These are phyloP conservation scores for Notarius lentiginosus DNA, from an alignment of 2,113 vertebrate species.

Conservation along the genomic window DNA sequence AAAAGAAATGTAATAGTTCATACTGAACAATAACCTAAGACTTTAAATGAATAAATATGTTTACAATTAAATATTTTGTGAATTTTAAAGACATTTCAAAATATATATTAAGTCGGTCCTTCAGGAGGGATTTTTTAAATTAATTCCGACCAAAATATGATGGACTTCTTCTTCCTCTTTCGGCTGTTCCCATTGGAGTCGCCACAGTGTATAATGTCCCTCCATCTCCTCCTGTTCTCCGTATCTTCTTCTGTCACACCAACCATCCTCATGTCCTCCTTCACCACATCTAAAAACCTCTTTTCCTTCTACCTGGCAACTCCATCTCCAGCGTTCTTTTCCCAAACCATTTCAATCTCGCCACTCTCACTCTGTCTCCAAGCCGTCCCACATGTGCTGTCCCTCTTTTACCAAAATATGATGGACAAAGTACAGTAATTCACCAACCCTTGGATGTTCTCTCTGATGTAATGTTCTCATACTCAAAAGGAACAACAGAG, in stretches of 20 bases:
- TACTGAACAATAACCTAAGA: background rate
- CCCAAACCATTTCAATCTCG: too few relatives aligned
- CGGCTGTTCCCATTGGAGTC: too few relatives aligned
- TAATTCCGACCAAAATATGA: background rate
- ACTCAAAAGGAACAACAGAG: background rate
- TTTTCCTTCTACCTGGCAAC: too few relatives aligned
- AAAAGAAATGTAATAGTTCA: background rate
- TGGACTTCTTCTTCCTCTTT: background rate
- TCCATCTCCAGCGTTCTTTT: too few relatives aligned
- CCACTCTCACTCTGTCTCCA: too few relatives aligned
- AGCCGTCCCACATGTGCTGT: too few relatives aligned
- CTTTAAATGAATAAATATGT: background rate
- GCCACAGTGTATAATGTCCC: too few relatives aligned
- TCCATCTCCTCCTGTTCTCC: too few relatives aligned
- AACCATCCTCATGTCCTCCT: too few relatives aligned
- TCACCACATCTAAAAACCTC: too few relatives aligned
- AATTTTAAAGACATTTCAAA: background rate
- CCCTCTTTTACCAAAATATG: background rate
- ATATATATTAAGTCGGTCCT: background rate
- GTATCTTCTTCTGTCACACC: too few relatives aligned
- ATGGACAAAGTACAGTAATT: background rate
- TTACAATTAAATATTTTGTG: background rate
- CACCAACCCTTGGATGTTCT: background rate
- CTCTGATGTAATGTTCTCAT: background rate
- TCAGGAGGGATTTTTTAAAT: background rate